Conservation (phyloP, 35 echinoderm and acorn worm species). For the Stichopus chloronotus region DNA sequence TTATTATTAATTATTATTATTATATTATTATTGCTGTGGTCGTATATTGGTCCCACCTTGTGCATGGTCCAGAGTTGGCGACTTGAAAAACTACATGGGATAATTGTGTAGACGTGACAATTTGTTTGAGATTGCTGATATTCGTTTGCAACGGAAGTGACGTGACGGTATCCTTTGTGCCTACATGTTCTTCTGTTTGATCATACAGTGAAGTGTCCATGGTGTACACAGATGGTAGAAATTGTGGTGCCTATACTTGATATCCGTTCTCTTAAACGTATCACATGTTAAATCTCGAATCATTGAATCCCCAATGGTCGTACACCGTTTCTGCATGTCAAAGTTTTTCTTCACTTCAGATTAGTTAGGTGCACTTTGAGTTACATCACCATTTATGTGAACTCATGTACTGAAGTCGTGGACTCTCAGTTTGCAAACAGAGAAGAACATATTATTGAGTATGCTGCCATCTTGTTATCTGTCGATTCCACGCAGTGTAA, state of each 20-base stretch:
- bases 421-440: not conserved
- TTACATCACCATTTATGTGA: not conserved
- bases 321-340: not conserved
- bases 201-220: not conserved
- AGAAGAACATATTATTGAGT: too few species aligned
- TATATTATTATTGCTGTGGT: too few species aligned
- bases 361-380: not conserved
- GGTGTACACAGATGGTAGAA: not conserved
- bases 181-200: not conserved
- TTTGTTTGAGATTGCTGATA: not conserved
- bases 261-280: not conserved
- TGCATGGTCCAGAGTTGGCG: conserved; percentile 1
- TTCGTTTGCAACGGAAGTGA: not conserved
- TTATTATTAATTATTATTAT: too few species aligned
- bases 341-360: not conserved
- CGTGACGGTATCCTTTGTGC: not conserved
- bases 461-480: too few species aligned
- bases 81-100: not conserved
- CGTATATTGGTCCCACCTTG: not conserved
- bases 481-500: too few species aligned
- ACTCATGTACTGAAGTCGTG: not conserved
- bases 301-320: not conserved
- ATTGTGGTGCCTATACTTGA: not conserved
- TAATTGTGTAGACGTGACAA: not conserved
- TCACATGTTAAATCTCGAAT: not conserved